A percentile compares a stretch with the other conserved stretches of the same genome.
phyloP scores from a whole-genome alignment of 2,888 invertebrate species.

The Isotomurus palustris region DNA sequence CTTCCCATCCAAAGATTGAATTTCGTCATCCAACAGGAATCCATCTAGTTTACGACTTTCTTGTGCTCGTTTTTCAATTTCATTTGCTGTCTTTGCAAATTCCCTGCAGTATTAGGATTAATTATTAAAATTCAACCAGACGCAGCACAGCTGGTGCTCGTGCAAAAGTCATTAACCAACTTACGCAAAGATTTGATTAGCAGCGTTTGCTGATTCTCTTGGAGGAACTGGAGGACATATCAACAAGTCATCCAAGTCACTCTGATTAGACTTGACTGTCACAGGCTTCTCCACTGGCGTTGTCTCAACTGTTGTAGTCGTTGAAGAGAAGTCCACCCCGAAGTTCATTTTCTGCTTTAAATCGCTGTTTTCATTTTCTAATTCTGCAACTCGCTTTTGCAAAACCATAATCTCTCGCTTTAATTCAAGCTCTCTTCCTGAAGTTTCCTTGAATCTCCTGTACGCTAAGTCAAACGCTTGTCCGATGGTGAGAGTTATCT shows the following conservation, averaged over 20 bases:
- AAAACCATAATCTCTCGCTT: constrained; percentile 70
- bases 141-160: neutral
- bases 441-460: constrained; percentile 83
- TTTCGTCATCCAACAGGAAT: constrained; percentile 34
- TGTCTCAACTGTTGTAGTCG: constrained; percentile 13
- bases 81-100: constrained; percentile 45
- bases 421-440: constrained; percentile 80
- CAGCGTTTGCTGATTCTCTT: constrained; percentile 38
- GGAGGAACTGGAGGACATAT: constrained; percentile 45
- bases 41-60: constrained; percentile 33
- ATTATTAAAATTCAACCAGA: neutral
- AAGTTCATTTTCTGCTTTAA: constrained; percentile 72
- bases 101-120: constrained; percentile 26
- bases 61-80: constrained; percentile 45
- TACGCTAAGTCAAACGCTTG: constrained; percentile 98
- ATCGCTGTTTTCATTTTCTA: constrained; percentile 78
- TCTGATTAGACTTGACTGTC: constrained; percentile 21
- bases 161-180: constrained; percentile 4
- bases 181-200: constrained; percentile 46
- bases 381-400: constrained; percentile 78
- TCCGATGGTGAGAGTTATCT: constrained; percentile 95
- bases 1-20: constrained; percentile 25
- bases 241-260: constrained; percentile 35
- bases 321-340: constrained; percentile 25
- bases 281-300: neutral